Percentiles rank a stretch among this genome's conserved stretches.
These are phyloP conservation scores for Leguminivora glycinivorella DNA, from an alignment of 1,140 invertebrate species.

Conservation along the genomic window DNA sequence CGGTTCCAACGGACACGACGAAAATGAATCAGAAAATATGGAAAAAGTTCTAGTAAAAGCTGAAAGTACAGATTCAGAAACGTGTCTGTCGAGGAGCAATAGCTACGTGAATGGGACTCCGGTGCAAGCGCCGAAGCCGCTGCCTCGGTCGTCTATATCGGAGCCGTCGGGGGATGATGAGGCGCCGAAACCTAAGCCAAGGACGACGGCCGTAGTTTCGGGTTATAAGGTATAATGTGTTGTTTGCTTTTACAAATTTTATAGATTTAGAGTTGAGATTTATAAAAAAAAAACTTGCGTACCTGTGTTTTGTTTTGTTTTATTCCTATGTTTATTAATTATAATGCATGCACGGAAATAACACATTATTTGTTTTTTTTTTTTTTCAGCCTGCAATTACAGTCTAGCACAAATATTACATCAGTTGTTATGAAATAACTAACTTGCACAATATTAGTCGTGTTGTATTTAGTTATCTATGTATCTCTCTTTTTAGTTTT, in stretches of 20 bases:
- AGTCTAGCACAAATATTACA: too few relatives aligned
- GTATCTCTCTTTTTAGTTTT: too few relatives aligned
- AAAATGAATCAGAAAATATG: slow-evolving; percentile 40
- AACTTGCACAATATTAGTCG: too few relatives aligned
- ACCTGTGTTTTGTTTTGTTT: slow-evolving; percentile 37
- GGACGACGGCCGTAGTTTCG: slow-evolving; percentile 80
- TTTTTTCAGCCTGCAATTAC: too few relatives aligned
- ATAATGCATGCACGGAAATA: neutral
- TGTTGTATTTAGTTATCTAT: too few relatives aligned
- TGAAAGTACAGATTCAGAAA: slow-evolving; percentile 59
- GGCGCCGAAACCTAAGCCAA: slow-evolving; percentile 85
- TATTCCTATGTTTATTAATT: slow-evolving; percentile 11
- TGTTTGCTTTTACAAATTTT: neutral
- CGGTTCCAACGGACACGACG: slow-evolving; percentile 66
- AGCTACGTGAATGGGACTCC: slow-evolving; percentile 63
- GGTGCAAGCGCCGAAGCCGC: slow-evolving; percentile 84
- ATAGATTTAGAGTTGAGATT: too few relatives aligned
- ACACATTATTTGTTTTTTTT: neutral
- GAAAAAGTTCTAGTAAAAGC: slow-evolving; percentile 33
- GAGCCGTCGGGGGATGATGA: slow-evolving; percentile 74
- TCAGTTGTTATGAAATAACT: too few relatives aligned
- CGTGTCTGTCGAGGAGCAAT: slow-evolving; percentile 60
- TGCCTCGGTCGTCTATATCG: slow-evolving; percentile 81
- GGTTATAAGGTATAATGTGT: slow-evolving; percentile 85
- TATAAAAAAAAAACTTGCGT: too few relatives aligned